Base-by-base conservation (phyloP, 92 coral and sea anemone genomes). In the Paragorgia papillata region DNA sequence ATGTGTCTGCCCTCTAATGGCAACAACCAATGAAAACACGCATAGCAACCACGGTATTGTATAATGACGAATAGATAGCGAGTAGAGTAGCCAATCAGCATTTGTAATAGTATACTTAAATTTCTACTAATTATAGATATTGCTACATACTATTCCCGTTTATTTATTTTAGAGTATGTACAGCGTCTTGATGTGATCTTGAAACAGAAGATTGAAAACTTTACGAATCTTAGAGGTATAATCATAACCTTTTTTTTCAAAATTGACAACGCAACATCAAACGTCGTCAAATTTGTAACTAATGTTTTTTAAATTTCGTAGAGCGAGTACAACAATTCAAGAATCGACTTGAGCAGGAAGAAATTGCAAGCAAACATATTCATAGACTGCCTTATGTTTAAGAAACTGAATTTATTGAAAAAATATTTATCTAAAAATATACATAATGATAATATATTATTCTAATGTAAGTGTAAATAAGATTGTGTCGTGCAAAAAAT, bases 311-410 rank as follows among this genome's bases (percentile, higher is more conserved):
- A 18, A n/a, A n/a, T n/a, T 54, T 43, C 12, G 25, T 75, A 93
- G 97, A 90, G 40, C 91, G 91, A 80, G 97, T 93, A 13, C 88
- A 85, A 79, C 87, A 79, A 66, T 93, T 93, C 57, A 89, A 88
- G 75, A 90, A 85, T 55, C 96, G 89, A 25, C 73, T 93, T 15
- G 96, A 93, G 63, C 93, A 93, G 70, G 97, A 93, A 46, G 97
- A 93, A 75, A 65, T 88, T 61, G 97, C 97, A 60, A 93, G 97
- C 64, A 62, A 85, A 64, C 90, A 93, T 66, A 89, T 93, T 41
- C 86, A 90, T n/a, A 90, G 91, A 64, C 76, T 93, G 7, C 97
- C 97, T 18, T 67, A 41, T n/a, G 74, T 67, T 51, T 67, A 67
- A 34, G 5, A 64, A 19, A 8, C 53, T 33, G 26, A 46, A 35